Percentiles rank a stretch among this genome's conserved stretches.
Evolutionary conservation across 2,797 vertebrate species (phyloP).

Genomic region (Hydrolagus colliei): DNA sequence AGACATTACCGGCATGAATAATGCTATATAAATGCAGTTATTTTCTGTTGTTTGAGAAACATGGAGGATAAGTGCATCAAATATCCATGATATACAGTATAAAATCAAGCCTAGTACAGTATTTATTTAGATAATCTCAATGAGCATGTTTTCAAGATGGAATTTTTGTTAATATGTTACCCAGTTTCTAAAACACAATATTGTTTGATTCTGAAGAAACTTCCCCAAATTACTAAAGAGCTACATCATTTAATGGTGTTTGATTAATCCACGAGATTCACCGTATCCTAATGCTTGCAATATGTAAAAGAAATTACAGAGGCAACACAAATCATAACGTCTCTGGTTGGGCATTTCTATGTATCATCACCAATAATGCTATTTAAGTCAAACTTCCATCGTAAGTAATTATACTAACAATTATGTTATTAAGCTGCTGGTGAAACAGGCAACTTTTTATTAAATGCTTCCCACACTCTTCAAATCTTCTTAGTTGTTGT

Average conservation of each 20-base stretch:
- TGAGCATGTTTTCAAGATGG: too few relatives aligned
- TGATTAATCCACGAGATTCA: not conserved
- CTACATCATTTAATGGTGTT: too few relatives aligned
- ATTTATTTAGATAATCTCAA: not conserved
- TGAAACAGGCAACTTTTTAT: constrained; percentile 28
- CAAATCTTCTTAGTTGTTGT: not conserved
- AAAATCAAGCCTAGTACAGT: not conserved
- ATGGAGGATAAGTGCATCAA: too few relatives aligned
- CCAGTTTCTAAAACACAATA: not conserved
- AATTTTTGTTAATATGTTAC: not conserved
- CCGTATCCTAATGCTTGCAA: not conserved
- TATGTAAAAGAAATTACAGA: not conserved
- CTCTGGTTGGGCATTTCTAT: not conserved
- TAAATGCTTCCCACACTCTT: constrained; percentile 20
- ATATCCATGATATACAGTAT: too few relatives aligned
- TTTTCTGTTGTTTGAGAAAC: too few relatives aligned
- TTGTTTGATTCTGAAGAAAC: not conserved
- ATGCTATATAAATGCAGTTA: too few relatives aligned
- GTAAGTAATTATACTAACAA: not conserved
- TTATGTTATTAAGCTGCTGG: constrained; percentile 25
- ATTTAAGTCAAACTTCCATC: constrained; percentile 3
- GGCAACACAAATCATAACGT: too few relatives aligned
- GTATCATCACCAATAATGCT: not conserved
- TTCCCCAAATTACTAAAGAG: not conserved
- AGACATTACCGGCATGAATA: too few relatives aligned